A percentile compares a stretch with the other conserved stretches of the same genome.
phyloP scores from a whole-genome alignment of 2,113 vertebrate genomes.

The Glaucidium brasilianum region DNA sequence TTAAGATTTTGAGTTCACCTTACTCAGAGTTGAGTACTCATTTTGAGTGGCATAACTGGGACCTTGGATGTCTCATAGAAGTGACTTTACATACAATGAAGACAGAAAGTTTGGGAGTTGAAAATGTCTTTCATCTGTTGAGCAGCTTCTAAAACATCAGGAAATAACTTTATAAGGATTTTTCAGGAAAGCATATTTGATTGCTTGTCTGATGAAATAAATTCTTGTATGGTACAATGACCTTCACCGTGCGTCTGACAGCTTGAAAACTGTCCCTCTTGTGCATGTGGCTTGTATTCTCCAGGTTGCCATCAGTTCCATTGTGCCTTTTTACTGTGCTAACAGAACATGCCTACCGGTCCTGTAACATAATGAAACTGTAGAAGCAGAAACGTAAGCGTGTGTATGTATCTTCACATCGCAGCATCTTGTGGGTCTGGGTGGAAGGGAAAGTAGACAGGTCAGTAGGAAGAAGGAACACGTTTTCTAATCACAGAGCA shows the following conservation, averaged over 20 bases:
- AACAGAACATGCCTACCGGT: not conserved
- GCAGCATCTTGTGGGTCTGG: not conserved
- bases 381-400: not conserved
- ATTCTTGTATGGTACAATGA: not conserved
- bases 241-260: not conserved
- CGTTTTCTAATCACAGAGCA: not conserved
- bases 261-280: not conserved
- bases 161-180: not conserved
- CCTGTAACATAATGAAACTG: not conserved
- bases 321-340: constrained; percentile 12
- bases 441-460: not conserved
- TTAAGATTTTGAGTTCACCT: not conserved
- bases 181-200: not conserved
- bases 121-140: not conserved
- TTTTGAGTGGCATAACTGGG: not conserved
- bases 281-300: not conserved
- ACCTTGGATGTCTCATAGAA: not conserved
- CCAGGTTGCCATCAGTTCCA: not conserved
- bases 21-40: not conserved
- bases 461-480: not conserved
- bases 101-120: not conserved
- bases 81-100: not conserved
- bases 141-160: not conserved
- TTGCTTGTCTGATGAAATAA: not conserved
- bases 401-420: not conserved